A percentile compares a stretch with the other conserved stretches of the same genome.
Conservation (phyloP, 2,113 vertebrate species). For the Edolisoma coerulescens region DNA sequence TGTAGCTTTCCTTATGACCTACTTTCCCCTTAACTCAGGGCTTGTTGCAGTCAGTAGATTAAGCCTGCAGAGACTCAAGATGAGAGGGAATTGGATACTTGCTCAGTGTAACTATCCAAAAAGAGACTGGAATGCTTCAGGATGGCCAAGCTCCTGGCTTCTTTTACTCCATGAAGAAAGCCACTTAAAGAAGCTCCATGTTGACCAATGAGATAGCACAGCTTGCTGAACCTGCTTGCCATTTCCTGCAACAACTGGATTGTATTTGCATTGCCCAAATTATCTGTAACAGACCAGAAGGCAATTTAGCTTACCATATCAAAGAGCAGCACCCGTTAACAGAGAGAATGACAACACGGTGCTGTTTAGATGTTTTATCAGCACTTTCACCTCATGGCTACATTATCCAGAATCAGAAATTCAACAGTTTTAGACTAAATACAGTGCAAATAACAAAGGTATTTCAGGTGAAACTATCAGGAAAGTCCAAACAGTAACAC, state of each 20-base stretch:
- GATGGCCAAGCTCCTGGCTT: conserved; percentile 83
- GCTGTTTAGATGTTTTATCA: background rate
- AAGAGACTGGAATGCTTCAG: conserved; percentile 88
- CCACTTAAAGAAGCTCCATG: conserved; percentile 86
- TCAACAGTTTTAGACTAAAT: background rate
- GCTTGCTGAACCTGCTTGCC: conserved; percentile 81
- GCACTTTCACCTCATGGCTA: background rate
- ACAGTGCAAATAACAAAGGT: background rate
- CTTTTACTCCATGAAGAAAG: conserved; percentile 83
- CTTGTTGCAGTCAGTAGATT: conserved; percentile 10
- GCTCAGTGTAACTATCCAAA: conserved; percentile 88
- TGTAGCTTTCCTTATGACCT: conserved; percentile 22
- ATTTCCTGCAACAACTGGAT: conserved; percentile 84
- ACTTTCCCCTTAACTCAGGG: conserved; percentile 38
- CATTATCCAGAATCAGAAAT: background rate
- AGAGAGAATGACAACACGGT: background rate
- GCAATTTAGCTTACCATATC: background rate
- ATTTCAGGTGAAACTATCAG: background rate
- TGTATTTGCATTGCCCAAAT: conserved; percentile 72
- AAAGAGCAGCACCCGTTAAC: background rate
- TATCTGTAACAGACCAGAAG: conserved; percentile 77
- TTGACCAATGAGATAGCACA: conserved; percentile 93
- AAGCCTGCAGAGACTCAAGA: conserved; percentile 46
- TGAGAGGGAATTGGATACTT: conserved; percentile 66
- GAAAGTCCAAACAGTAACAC: background rate